These are phyloP conservation scores for Seira musarum DNA, from an alignment of 2,888 invertebrate genomes.

Conservation along the genomic window DNA sequence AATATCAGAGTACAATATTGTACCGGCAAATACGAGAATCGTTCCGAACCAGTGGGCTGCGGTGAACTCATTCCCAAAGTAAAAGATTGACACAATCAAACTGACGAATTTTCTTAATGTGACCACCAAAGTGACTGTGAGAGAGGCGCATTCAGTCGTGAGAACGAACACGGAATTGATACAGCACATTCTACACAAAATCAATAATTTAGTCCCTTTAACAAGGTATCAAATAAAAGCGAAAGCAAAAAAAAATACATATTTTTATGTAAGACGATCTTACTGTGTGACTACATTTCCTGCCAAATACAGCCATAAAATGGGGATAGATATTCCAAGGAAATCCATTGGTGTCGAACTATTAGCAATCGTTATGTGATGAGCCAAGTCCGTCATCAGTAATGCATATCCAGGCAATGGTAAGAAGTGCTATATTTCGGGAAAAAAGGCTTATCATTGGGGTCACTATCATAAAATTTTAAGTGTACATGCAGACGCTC, in stretches of 20 bases:
- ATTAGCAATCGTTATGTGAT: constrained; percentile 83
- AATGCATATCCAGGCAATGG: constrained; percentile 92
- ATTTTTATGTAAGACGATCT: not conserved
- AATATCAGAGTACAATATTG: constrained; percentile 89
- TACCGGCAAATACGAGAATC: constrained; percentile 90
- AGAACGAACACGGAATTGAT: constrained; percentile 95
- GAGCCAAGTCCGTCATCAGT: constrained; percentile 83
- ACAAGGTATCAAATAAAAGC: not conserved
- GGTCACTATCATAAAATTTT: not conserved
- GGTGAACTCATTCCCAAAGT: constrained; percentile 96
- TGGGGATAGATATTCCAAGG: constrained; percentile 79
- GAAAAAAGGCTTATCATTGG: not conserved
- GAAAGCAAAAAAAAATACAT: constrained; percentile 5
- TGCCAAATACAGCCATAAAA: constrained; percentile 83
- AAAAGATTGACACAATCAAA: constrained; percentile 93
- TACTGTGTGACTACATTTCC: constrained; percentile 92
- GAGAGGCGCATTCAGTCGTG: constrained; percentile 93
- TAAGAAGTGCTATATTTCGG: constrained; percentile 80
- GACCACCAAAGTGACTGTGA: constrained; percentile 96
- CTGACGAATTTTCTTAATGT: constrained; percentile 97
- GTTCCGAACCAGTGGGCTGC: constrained; percentile 93
- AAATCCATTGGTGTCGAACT: constrained; percentile 77
- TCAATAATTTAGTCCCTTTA: not conserved
- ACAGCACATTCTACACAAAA: constrained; percentile 80
- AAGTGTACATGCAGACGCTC: constrained; percentile 70